Conservation (phyloP, 2,797 vertebrate species). For the Phataginus tricuspis region DNA sequence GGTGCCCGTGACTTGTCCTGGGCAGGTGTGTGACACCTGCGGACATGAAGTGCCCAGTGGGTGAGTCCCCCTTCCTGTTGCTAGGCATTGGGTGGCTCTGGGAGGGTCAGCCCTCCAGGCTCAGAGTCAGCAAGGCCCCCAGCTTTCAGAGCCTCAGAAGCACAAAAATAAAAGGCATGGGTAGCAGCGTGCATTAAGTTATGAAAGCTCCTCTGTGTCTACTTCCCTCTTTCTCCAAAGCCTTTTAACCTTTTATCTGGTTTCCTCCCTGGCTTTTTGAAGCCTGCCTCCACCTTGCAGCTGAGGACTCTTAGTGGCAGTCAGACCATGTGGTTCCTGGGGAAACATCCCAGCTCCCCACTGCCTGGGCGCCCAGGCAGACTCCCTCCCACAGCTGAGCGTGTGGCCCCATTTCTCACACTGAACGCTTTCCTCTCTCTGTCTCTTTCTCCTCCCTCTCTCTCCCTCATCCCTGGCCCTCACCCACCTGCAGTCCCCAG, state of each 20-base stretch:
- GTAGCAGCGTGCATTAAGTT: neutral
- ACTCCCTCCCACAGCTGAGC: too few species aligned
- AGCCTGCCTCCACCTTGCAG: too few species aligned
- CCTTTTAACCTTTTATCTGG: too few species aligned
- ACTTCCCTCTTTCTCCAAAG: neutral
- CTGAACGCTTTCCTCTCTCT: neutral
- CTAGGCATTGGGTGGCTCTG: neutral
- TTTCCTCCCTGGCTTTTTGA: neutral
- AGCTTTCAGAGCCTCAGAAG: neutral
- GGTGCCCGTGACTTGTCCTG: neutral
- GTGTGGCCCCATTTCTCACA: neutral
- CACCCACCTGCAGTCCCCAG: fast-evolving
- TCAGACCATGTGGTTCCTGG: too few species aligned
- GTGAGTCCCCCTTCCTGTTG: neutral
- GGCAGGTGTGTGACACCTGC: neutral
- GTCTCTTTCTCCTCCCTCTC: too few species aligned
- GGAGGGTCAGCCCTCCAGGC: neutral
- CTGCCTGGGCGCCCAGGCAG: too few species aligned
- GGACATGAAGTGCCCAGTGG: neutral
- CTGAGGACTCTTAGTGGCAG: neutral
- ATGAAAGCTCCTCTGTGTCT: neutral
- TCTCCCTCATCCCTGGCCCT: fast-evolving
- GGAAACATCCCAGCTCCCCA: too few species aligned
- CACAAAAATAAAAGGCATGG: neutral
- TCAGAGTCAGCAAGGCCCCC: neutral